Evolutionary conservation across 2,888 invertebrate species (phyloP), one percentile per base, ranked within the genome.

Genomic region (Trachelus tabidus): DNA sequence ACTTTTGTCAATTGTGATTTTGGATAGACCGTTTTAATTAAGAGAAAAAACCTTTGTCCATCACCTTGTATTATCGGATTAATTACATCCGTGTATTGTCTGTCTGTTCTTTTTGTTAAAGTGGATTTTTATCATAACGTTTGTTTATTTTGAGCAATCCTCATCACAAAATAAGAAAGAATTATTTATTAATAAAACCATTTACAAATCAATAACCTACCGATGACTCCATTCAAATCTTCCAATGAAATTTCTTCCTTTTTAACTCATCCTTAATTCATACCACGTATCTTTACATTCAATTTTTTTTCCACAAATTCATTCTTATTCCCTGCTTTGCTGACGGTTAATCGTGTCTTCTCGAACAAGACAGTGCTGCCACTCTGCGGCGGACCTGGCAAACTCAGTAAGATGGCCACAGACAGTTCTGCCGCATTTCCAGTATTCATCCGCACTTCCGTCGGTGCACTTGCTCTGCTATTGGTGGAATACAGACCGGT

Each of bases 151-250:
- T 86, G 86, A 90, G 86, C 87, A 88, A 88, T 89, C 87, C 87
- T 90, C 88, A 88, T 87, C 88, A 88, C 87, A 87, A 86, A 88
- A 89, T 87, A 88, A 89, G 86, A 89, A 87, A 86, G 86, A 86
- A 91, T 91, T 90, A 91, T 91, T 91, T 91, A 91, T 90, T 90
- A 90, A 90, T 91, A 91, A 91, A 91, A 91, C 86, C 87, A 90
- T 90, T 90, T 90, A 89, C 87, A 90, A 90, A 90, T 89, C 88
- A 89, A 89, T 81, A 81, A 80, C 80, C 77, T 79, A 78, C 78
- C 81, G 80, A 85, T 84, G 73, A 79, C 71, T 71, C 33, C 76
- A 75, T 77, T 80, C 37, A 81, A 73, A 35, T 33, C 12, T 37
- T 33, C 30, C 71, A 68, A 9, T 12, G 33, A 56, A 75, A 69